A percentile compares a stretch with the other conserved stretches of the same genome.
Conservation (phyloP, 2,113 vertebrate genomes). For the Elephantulus edwardii region DNA sequence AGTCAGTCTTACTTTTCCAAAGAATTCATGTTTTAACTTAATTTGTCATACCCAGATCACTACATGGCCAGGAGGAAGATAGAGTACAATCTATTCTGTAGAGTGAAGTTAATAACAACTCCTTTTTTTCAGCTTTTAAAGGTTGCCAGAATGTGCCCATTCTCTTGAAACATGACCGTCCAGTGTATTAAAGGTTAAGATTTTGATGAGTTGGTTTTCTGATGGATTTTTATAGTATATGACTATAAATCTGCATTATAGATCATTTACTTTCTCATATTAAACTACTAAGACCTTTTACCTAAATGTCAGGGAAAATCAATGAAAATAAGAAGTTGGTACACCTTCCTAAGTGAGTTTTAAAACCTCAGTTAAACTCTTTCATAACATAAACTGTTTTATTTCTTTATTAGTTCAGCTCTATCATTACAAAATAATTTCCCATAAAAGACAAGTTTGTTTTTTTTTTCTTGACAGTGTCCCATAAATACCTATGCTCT, state of each 20-base stretch:
- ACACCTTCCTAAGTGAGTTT: background rate
- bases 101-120: background rate
- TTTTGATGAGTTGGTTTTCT: constrained; percentile 42
- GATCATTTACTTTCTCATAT: constrained; percentile 15
- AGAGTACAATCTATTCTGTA: background rate
- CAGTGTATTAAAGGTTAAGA: constrained; percentile 47
- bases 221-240: constrained; percentile 30
- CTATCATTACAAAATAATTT: background rate
- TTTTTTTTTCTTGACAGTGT: background rate
- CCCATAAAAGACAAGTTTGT: background rate
- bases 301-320: constrained; percentile 60
- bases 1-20: background rate
- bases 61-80: background rate
- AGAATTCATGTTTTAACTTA: background rate
- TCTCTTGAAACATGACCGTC: constrained; percentile 1
- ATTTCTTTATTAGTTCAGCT: background rate
- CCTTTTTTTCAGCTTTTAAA: background rate
- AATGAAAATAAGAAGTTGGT: constrained; percentile 32
- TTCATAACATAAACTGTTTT: constrained; percentile 28
- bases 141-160: background rate
- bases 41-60: background rate
- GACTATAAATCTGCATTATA: constrained; percentile 49
- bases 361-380: constrained; percentile 42
- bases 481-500: background rate
- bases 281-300: constrained; percentile 65